Base-by-base conservation (phyloP, 2,113 vertebrate species). In the Misgurnus mizolepis region DNA sequence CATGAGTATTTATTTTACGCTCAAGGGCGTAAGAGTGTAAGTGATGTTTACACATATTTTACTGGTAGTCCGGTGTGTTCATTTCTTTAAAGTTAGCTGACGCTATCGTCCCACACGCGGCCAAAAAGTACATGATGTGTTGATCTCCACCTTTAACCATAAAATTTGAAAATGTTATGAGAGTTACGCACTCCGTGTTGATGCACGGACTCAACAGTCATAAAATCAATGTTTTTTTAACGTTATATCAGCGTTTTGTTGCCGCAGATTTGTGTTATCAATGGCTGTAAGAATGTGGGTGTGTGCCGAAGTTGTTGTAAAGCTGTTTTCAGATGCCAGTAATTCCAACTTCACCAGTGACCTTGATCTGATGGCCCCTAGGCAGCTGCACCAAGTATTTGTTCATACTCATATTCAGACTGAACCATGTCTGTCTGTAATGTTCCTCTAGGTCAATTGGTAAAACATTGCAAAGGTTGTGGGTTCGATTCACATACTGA, bases 301-400 rank as follows among this genome's bases (percentile, higher is more conserved):
- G 69, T 80, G 56, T 65, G 49, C 39, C 8, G 34, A 47, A 55
- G 40, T 43, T 43, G 40, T 61, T 43, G 34, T 22, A 55, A 77
- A 77, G 62, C 62, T 66, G 75, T 55, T 77, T 77, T 77, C 8
- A 53, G 61, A 77, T 77, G 62, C 74, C 74, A 53, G 4, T 47
- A 10, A 40, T 76, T 76, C 74, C 74, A 66, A 17, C 47, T 76
- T 77, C 75, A 64, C n/a, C 8, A 10, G 74, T 77, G 75, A 77
- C 47, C 62, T 55, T 76, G 62, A 76, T 40, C 74, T 6, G 60
- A 76, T 64, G 61, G 47, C 62, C 61, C 4, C 27, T 14, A 39
- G 73, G 27, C 43, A 75, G 73, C 73, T 64, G 58, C 73, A 22
- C 10, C 9, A 6, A 61, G 40, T 60, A 22, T 60, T n/a, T 45